Evolutionary conservation across 2,113 vertebrate genomes (phyloP).

Genomic region (Sterrhoptilus dennistouni): DNA sequence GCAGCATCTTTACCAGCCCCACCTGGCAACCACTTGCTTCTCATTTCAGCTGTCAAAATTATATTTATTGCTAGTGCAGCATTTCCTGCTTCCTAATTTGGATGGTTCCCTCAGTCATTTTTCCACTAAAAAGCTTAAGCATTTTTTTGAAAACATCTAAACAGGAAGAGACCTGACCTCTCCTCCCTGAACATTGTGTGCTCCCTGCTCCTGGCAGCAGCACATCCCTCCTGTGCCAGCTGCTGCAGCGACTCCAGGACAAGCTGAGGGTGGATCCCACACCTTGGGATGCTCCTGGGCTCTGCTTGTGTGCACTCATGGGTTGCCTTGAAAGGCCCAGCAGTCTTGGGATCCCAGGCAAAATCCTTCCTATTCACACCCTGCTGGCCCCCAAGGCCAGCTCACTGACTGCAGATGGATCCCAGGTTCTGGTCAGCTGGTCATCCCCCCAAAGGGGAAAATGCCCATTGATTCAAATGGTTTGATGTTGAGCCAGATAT

Average conservation of each 20-base stretch:
- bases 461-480: rapidly evolving
- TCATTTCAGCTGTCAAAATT: neutral
- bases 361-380: neutral
- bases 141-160: constrained; percentile 32
- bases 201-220: constrained; percentile 38
- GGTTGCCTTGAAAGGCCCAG: neutral
- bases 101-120: constrained; percentile 2
- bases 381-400: neutral
- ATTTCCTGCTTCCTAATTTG: constrained; percentile 24
- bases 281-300: neutral
- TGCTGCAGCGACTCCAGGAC: neutral
- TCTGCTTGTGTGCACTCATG: neutral
- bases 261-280: neutral
- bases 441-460: neutral
- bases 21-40: neutral
- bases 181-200: constrained; percentile 42
- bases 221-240: constrained; percentile 1
- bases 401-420: neutral
- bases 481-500: neutral
- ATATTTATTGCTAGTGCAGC: neutral
- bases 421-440: rapidly evolving
- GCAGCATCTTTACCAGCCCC: neutral
- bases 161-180: constrained; percentile 63
- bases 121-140: constrained; percentile 32
- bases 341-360: neutral